A percentile compares a stretch with the other conserved stretches of the same genome.
These are phyloP conservation scores for Pararge aegeria DNA, from an alignment of 1,140 invertebrate species.

Conservation along the genomic window DNA sequence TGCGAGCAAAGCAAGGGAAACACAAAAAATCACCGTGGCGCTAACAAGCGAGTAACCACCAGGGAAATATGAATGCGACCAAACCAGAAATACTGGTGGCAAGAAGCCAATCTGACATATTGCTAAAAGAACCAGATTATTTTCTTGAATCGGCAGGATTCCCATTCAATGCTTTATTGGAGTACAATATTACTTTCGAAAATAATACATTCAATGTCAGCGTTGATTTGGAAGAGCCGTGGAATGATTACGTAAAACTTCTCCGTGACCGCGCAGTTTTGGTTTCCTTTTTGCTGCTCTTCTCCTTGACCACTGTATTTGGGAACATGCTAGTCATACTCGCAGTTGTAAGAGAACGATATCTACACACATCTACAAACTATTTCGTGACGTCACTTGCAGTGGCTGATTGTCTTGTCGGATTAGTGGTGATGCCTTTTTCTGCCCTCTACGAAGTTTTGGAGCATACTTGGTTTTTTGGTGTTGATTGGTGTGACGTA, in stretches of 20 bases:
- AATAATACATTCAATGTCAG: constrained; percentile 54
- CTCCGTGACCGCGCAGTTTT: constrained; percentile 86
- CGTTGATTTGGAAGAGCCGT: constrained; percentile 50
- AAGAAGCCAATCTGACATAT: constrained; percentile 63
- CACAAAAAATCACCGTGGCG: constrained; percentile 71
- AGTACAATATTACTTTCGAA: constrained; percentile 59
- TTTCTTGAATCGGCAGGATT: constrained; percentile 38
- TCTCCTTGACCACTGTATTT: constrained; percentile 96
- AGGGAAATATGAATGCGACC: constrained; percentile 72
- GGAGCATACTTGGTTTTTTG: constrained; percentile 92
- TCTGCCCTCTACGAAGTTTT: constrained; percentile 92
- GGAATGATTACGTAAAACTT: constrained; percentile 74
- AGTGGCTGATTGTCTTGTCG: constrained; percentile 97
- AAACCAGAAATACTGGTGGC: constrained; percentile 62
- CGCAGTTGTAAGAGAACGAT: constrained; percentile 93
- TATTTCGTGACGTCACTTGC: constrained; percentile 99
- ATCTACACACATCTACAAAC: constrained; percentile 97
- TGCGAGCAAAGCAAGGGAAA: constrained; percentile 69
- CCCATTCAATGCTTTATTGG: constrained; percentile 49
- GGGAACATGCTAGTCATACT: constrained; percentile 98
- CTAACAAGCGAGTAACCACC: constrained; percentile 60
- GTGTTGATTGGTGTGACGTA: constrained; percentile 94
- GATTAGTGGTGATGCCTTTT: constrained; percentile 98
- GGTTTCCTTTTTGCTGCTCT: constrained; percentile 91
- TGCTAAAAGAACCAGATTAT: constrained; percentile 58